A percentile compares a stretch with the other conserved stretches of the same genome.
Evolutionary conservation across 2,888 invertebrate genomes (phyloP).

Genomic region (Polia nebulosa): DNA sequence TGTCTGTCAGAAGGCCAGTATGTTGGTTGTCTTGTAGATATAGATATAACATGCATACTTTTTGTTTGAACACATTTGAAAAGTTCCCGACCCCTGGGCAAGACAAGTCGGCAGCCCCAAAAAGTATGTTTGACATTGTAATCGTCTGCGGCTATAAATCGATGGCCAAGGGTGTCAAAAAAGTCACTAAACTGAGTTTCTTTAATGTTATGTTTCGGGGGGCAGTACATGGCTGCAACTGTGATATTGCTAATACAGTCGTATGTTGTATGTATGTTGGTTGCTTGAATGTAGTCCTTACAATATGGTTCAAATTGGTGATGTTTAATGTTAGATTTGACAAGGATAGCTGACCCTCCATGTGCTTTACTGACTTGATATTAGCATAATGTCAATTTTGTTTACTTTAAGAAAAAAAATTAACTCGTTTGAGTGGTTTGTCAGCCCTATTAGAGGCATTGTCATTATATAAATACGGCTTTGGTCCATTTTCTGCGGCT

Average conservation of each 20-base stretch:
- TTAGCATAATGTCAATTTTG: constrained; percentile 14
- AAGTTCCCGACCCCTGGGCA: background rate
- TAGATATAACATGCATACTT: background rate
- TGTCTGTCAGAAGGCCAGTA: too few relatives aligned
- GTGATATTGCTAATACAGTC: background rate
- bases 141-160: background rate
- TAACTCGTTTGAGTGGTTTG: constrained; percentile 8
- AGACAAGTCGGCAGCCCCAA: too few relatives aligned
- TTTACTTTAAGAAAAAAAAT: background rate
- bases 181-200: background rate
- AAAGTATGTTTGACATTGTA: too few relatives aligned
- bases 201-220: background rate
- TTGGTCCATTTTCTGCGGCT: too few relatives aligned
- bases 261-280: too few relatives aligned
- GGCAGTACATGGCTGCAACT: background rate
- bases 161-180: background rate
- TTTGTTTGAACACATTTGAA: background rate
- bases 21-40: background rate
- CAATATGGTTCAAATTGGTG: background rate
- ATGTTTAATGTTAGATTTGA: background rate
- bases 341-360: too few relatives aligned
- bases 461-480: too few relatives aligned
- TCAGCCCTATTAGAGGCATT: background rate
- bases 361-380: too few relatives aligned
- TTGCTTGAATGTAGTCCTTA: background rate